phyloP scores from a whole-genome alignment of 2,113 vertebrate genomes.

The Anarhynchus alexandrinus region DNA sequence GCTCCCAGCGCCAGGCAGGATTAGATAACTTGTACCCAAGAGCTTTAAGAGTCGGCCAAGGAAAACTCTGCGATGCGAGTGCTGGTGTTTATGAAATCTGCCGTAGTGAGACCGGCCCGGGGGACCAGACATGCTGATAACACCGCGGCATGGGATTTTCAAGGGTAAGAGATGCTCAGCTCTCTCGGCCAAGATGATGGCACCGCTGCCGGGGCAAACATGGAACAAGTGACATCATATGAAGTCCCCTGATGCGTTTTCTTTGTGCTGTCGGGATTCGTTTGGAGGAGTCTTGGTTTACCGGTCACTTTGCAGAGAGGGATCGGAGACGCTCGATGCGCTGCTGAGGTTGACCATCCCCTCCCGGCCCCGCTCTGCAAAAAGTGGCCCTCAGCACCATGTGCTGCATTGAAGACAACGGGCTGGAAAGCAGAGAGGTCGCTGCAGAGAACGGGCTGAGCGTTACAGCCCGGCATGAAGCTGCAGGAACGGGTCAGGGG shows the following conservation, averaged over 20 bases:
- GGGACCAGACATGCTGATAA: background rate
- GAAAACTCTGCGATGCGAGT: fast-evolving
- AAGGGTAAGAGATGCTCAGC: background rate
- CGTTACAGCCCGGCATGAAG: fast-evolving
- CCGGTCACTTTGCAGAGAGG: background rate
- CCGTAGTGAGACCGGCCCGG: fast-evolving
- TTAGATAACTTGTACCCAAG: background rate
- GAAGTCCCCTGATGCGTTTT: background rate
- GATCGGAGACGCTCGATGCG: fast-evolving
- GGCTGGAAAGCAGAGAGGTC: background rate
- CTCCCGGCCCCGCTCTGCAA: background rate
- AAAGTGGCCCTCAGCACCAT: fast-evolving
- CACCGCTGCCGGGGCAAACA: background rate
- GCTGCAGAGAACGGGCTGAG: background rate
- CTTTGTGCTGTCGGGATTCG: background rate
- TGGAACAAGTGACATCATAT: background rate
- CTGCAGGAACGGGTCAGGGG: fast-evolving
- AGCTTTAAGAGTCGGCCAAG: background rate
- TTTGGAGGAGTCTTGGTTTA: background rate
- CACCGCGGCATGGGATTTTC: fast-evolving
- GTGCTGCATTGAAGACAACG: too few relatives aligned
- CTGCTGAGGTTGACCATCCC: background rate
- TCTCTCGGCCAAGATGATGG: background rate
- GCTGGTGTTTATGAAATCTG: background rate
- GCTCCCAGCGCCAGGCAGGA: background rate